Conservation (phyloP, 2,113 vertebrate species). For the Xiphophorus hellerii region DNA sequence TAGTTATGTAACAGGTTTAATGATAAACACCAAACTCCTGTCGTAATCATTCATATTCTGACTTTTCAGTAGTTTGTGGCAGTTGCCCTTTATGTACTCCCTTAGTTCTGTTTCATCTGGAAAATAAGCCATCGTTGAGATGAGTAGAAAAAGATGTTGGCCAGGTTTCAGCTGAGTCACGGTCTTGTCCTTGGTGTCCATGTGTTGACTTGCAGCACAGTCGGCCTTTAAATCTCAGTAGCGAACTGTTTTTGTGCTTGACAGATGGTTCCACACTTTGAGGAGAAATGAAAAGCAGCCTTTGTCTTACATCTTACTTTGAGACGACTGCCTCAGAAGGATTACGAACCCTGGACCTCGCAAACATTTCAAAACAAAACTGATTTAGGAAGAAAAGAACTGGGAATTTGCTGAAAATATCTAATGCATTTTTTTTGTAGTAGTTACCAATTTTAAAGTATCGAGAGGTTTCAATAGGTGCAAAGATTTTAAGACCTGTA, state of each 20-base stretch:
- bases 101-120: constrained; percentile 42
- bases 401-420: neutral
- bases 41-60: neutral
- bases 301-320: constrained; percentile 7
- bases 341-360: neutral
- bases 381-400: neutral
- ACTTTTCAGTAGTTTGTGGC: constrained; percentile 7
- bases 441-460: neutral
- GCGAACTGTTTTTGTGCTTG: neutral
- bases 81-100: constrained; percentile 2
- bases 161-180: constrained; percentile 22
- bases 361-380: neutral
- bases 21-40: neutral
- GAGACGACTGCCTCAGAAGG: neutral
- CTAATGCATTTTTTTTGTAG: neutral
- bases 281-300: neutral
- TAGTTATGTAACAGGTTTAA: neutral
- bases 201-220: constrained; percentile 48
- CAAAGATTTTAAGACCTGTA: neutral
- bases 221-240: constrained; percentile 11
- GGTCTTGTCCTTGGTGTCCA: constrained; percentile 16
- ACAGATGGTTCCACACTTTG: constrained; percentile 16
- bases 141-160: constrained; percentile 40
- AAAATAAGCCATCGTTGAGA: constrained; percentile 67
- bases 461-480: neutral